Evolutionary conservation across 2,888 invertebrate species (phyloP).

Genomic region (Phorcus lineatus): DNA sequence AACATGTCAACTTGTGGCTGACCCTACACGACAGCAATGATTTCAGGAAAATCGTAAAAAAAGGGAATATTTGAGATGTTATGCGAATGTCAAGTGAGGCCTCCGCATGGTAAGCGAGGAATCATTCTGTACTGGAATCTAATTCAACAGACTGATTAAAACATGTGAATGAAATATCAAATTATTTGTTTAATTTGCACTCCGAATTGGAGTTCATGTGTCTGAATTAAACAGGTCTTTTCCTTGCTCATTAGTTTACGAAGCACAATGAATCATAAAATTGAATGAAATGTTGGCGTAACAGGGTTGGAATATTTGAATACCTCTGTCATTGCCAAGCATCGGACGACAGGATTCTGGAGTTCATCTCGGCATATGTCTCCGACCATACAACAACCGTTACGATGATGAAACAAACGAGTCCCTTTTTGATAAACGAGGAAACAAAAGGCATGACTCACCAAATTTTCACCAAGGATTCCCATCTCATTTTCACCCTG

Average conservation of each 20-base stretch:
- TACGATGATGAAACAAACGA: not conserved
- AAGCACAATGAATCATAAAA: too few relatives aligned
- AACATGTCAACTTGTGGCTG: conserved; percentile 1
- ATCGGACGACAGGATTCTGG: not conserved
- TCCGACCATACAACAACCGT: not conserved
- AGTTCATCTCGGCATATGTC: not conserved
- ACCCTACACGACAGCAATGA: not conserved
- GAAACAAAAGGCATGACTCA: conserved; percentile 19
- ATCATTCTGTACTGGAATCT: too few relatives aligned
- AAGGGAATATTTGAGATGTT: too few relatives aligned
- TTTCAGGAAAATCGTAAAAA: not conserved
- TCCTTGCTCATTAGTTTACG: too few relatives aligned
- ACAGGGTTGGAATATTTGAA: not conserved
- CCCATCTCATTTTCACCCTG: conserved; percentile 20
- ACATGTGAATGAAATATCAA: not conserved
- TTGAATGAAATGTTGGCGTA: too few relatives aligned
- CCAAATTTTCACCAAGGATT: not conserved
- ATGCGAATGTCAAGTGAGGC: too few relatives aligned
- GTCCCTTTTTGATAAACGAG: conserved; percentile 12
- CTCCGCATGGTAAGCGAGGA: too few relatives aligned
- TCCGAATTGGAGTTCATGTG: not conserved
- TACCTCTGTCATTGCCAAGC: not conserved
- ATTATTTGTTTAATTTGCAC: not conserved
- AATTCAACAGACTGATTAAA: not conserved
- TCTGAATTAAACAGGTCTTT: not conserved